Evolutionary conservation across 2,797 vertebrate species (phyloP).

Genomic region (Smutsia temminckii): DNA sequence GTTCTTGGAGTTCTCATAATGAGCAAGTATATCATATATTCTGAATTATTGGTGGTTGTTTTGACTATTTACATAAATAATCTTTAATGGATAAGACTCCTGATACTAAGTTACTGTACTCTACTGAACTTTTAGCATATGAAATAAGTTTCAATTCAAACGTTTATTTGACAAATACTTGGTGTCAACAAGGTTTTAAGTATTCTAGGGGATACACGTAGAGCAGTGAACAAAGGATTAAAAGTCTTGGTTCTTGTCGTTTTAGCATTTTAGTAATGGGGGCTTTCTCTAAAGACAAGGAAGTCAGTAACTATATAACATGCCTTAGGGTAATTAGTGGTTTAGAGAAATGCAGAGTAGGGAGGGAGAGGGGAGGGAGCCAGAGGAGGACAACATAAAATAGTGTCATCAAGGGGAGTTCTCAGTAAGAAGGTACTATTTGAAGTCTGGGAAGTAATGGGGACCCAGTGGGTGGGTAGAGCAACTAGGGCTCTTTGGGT

Average conservation of each 20-base stretch:
- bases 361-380: not conserved
- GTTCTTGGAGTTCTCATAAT: constrained; percentile 49
- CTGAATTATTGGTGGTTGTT: constrained; percentile 48
- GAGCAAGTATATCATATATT: not conserved
- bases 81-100: not conserved
- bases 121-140: not conserved
- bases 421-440: not conserved
- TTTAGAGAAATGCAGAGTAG: not conserved
- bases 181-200: not conserved
- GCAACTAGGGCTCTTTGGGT: fast-evolving
- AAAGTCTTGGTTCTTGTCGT: not conserved
- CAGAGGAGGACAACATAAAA: not conserved
- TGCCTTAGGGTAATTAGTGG: not conserved
- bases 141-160: constrained; percentile 22
- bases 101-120: constrained; percentile 1
- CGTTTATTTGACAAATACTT: not conserved
- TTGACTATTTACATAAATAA: constrained; percentile 52
- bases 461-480: not conserved
- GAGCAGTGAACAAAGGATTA: not conserved
- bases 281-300: not conserved
- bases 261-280: not conserved
- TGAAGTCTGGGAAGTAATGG: not conserved
- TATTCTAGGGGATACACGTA: not conserved
- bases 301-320: not conserved
- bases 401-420: not conserved